These are phyloP conservation scores for Brachionus manjavacas DNA, from an alignment of 1,140 invertebrate genomes.

Conservation along the genomic window DNA sequence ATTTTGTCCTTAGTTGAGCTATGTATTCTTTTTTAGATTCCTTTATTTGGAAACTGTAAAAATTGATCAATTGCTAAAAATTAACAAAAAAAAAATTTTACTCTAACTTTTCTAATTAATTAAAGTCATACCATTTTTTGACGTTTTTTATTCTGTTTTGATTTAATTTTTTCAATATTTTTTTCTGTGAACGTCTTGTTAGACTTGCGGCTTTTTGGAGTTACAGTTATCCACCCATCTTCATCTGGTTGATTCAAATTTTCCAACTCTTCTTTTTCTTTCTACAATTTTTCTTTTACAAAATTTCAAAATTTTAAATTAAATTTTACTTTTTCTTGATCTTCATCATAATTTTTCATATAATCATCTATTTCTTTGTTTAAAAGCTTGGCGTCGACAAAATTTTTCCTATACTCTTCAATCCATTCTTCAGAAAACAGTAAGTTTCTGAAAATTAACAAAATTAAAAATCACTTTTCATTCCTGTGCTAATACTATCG, in stretches of 20 bases:
- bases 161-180: constrained; percentile 31
- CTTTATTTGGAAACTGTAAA: constrained; percentile 42
- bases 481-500: not conserved
- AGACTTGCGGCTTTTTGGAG: constrained; percentile 16
- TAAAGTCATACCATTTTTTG: constrained; percentile 7
- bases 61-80: constrained; percentile 39
- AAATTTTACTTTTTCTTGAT: not conserved
- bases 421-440: not conserved
- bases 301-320: not conserved
- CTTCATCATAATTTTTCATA: constrained; percentile 34
- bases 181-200: not conserved
- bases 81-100: not conserved
- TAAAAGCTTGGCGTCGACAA: constrained; percentile 17
- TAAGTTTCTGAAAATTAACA: not conserved
- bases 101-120: not conserved
- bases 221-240: constrained; percentile 35
- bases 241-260: constrained; percentile 24
- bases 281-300: not conserved
- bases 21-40: constrained; percentile 41
- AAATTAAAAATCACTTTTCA: constrained; percentile 3
- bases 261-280: constrained; percentile 29
- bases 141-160: constrained; percentile 21
- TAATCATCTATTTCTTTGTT: constrained; percentile 34
- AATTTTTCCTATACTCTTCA: constrained; percentile 14
- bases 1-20: constrained; percentile 23